Percentiles rank a stretch among this genome's conserved stretches.
These are phyloP conservation scores for Vulpes lagopus DNA, from an alignment of 2,113 vertebrate species.

Conservation along the genomic window DNA sequence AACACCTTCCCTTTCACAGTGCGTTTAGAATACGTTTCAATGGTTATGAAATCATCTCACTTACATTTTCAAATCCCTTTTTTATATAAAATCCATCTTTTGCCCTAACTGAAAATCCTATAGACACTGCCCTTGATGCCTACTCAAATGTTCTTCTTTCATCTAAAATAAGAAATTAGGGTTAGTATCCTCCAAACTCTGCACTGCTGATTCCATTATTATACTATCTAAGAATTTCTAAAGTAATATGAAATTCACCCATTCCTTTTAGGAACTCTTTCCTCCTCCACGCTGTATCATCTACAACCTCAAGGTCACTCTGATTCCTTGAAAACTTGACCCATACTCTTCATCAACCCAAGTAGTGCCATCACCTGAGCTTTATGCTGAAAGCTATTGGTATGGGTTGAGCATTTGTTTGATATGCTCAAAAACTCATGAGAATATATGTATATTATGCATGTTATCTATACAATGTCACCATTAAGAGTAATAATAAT, in stretches of 20 bases:
- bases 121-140: neutral
- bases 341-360: neutral
- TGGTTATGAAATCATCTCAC: neutral
- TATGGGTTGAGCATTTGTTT: neutral
- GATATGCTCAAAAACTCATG: neutral
- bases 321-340: neutral
- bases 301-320: neutral
- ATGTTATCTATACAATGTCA: neutral
- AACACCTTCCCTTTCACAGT: neutral
- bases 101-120: neutral
- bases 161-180: neutral
- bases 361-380: neutral
- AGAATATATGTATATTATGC: neutral
- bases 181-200: neutral
- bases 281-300: neutral
- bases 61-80: neutral
- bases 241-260: neutral
- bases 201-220: neutral
- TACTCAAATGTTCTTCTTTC: neutral
- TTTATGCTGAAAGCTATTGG: neutral
- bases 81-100: neutral
- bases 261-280: neutral
- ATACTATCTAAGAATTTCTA: neutral
- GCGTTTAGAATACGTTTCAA: neutral
- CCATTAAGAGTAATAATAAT: neutral